Conservation (phyloP, 2,113 vertebrate genomes). For the Pandion haliaetus region DNA sequence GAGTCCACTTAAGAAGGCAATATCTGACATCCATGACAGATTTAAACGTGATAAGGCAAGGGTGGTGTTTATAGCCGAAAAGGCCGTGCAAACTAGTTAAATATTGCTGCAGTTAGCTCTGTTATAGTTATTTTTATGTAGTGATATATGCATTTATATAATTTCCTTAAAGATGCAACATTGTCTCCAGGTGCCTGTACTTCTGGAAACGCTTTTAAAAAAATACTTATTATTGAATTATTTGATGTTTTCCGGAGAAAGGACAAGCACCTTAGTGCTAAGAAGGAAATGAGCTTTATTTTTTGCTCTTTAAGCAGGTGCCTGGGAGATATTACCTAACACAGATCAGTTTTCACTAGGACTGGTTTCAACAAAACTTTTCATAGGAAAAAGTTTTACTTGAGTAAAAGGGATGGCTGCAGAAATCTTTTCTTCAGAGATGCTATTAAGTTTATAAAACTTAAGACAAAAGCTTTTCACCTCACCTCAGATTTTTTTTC, state of each 20-base stretch:
- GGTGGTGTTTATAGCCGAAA: conserved; percentile 48
- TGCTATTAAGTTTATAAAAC: not conserved
- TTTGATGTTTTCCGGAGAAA: not conserved
- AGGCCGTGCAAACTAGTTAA: conserved; percentile 1
- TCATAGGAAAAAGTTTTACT: not conserved
- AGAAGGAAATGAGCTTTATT: not conserved
- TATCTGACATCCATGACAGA: conserved; percentile 74
- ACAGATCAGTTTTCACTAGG: not conserved
- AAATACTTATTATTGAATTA: not conserved
- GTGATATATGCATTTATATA: not conserved
- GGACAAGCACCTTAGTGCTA: not conserved
- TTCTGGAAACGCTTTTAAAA: not conserved
- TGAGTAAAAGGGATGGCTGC: not conserved
- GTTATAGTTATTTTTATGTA: not conserved
- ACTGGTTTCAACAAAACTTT: not conserved
- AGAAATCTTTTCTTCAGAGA: not conserved
- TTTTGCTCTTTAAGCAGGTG: not conserved
- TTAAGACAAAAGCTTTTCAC: not conserved
- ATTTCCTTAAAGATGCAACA: conserved; percentile 25
- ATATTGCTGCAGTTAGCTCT: not conserved
- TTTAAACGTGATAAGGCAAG: conserved; percentile 78
- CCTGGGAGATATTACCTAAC: not conserved
- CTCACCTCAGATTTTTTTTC: not conserved
- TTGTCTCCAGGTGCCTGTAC: not conserved
- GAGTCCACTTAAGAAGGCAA: conserved; percentile 81